Evolutionary conservation across 2,113 vertebrate species (phyloP).

Genomic region (Trichomycterus rosablanca): DNA sequence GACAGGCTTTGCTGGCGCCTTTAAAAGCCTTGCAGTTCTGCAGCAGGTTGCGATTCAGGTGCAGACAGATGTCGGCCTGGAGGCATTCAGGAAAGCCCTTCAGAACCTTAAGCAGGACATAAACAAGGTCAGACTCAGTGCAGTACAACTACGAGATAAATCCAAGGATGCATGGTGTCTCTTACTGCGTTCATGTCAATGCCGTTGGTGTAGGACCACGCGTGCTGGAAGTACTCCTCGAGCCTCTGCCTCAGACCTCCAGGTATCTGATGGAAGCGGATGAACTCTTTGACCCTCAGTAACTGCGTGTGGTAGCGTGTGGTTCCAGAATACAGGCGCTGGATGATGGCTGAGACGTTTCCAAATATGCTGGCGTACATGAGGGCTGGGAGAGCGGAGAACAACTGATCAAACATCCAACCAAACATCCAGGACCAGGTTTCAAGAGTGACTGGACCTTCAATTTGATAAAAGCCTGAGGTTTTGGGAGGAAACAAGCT

Average conservation of each 20-base stretch:
- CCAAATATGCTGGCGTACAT: slow-evolving; percentile 99
- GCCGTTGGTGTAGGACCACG: too few relatives aligned
- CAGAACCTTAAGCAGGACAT: too few relatives aligned
- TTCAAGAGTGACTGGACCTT: too few relatives aligned
- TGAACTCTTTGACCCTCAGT: slow-evolving; percentile 93
- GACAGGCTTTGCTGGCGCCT: slow-evolving; percentile 86
- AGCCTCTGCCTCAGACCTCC: slow-evolving; percentile 83
- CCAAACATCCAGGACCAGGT: too few relatives aligned
- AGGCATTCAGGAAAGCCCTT: slow-evolving; percentile 94
- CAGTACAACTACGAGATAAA: too few relatives aligned
- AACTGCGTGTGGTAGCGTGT: slow-evolving; percentile 95
- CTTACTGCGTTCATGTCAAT: slow-evolving; percentile 98
- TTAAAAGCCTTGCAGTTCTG: slow-evolving; percentile 87
- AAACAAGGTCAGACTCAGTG: not conserved
- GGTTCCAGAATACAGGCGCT: slow-evolving; percentile 88
- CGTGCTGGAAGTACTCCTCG: slow-evolving; percentile 98
- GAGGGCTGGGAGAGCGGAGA: slow-evolving; percentile 69
- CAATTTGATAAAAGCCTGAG: too few relatives aligned
- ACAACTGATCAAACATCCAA: too few relatives aligned
- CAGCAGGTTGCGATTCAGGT: slow-evolving; percentile 89
- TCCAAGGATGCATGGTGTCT: not conserved
- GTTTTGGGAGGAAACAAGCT: too few relatives aligned
- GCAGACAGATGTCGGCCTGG: too few relatives aligned
- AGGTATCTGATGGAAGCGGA: slow-evolving; percentile 96
- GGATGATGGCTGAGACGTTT: slow-evolving; percentile 95